Evolutionary conservation across 2,888 invertebrate species (phyloP).

Genomic region (Stomorhina lunata): DNA sequence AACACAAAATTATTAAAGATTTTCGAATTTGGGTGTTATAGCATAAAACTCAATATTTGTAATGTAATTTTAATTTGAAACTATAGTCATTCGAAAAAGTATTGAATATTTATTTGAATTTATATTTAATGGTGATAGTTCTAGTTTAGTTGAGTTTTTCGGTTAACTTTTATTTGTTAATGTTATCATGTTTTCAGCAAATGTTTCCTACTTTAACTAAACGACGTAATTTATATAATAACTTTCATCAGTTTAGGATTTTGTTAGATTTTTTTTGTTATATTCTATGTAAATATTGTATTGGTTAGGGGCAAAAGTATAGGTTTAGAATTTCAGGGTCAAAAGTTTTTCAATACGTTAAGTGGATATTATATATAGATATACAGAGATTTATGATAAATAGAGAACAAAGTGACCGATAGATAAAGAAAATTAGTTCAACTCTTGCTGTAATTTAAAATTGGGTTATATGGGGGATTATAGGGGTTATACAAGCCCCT

Average conservation of each 20-base stretch:
- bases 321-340: too few relatives aligned
- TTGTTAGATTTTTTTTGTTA: not conserved
- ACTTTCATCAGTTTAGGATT: slow-evolving; percentile 31
- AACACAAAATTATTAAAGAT: not conserved
- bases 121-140: slow-evolving; percentile 14
- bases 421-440: too few relatives aligned
- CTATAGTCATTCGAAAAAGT: slow-evolving; percentile 40
- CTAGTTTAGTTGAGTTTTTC: not conserved
- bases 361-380: too few relatives aligned
- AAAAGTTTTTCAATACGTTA: too few relatives aligned
- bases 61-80: slow-evolving; percentile 36
- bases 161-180: not conserved
- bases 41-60: slow-evolving; percentile 25
- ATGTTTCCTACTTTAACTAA: not conserved
- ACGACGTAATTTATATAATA: slow-evolving; percentile 36
- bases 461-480: too few relatives aligned
- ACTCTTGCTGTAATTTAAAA: too few relatives aligned
- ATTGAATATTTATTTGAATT: too few relatives aligned
- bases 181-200: not conserved
- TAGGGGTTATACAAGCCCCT: too few relatives aligned
- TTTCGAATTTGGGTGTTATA: too few relatives aligned
- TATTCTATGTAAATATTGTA: not conserved
- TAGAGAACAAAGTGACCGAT: too few relatives aligned
- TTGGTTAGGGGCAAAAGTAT: not conserved
- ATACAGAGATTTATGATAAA: too few relatives aligned